A percentile compares a stretch with the other conserved stretches of the same genome.
These are phyloP conservation scores for Oligia fasciuncula DNA, from an alignment of 2,888 invertebrate genomes.

Conservation along the genomic window DNA sequence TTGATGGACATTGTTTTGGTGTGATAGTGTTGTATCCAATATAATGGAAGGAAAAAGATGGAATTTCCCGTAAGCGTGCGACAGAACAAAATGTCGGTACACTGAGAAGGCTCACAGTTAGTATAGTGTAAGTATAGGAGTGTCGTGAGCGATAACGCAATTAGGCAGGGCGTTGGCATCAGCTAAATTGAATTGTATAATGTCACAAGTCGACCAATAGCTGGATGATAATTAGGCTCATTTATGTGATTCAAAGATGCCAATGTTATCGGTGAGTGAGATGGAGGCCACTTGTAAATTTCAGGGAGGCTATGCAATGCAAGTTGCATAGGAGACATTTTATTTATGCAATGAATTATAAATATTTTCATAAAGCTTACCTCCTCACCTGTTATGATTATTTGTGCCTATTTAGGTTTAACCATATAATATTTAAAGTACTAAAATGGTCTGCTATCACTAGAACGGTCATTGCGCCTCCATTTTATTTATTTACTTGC, in stretches of 20 bases:
- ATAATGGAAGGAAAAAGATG: conserved; percentile 86
- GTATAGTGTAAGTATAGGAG: conserved; percentile 81
- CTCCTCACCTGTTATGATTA: conserved; percentile 80
- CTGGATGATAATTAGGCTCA: conserved; percentile 77
- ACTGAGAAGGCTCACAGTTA: conserved; percentile 77
- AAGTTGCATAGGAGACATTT: conserved; percentile 80
- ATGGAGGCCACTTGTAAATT: conserved; percentile 78
- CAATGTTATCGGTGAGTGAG: conserved; percentile 73
- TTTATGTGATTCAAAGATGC: conserved; percentile 76
- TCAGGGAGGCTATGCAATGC: conserved; percentile 78
- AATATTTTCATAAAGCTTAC: conserved; percentile 83
- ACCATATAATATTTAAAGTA: conserved; percentile 78
- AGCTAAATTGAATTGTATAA: conserved; percentile 75
- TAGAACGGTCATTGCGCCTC: conserved; percentile 80
- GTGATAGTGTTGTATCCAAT: conserved; percentile 90
- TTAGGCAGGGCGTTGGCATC: conserved; percentile 76
- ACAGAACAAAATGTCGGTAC: conserved; percentile 78
- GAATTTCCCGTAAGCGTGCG: conserved; percentile 84
- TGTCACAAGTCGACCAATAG: conserved; percentile 78
- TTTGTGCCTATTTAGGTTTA: conserved; percentile 84
- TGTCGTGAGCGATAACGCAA: conserved; percentile 73
- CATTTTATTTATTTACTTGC: conserved; percentile 76
- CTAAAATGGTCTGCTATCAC: conserved; percentile 78
- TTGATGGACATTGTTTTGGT: conserved; percentile 87
- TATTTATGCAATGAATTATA: conserved; percentile 83